These are phyloP conservation scores for Hydra vulgaris DNA, from an alignment of 30 jellyfish, hydroid and myxozoan genomes.

Conservation along the genomic window DNA sequence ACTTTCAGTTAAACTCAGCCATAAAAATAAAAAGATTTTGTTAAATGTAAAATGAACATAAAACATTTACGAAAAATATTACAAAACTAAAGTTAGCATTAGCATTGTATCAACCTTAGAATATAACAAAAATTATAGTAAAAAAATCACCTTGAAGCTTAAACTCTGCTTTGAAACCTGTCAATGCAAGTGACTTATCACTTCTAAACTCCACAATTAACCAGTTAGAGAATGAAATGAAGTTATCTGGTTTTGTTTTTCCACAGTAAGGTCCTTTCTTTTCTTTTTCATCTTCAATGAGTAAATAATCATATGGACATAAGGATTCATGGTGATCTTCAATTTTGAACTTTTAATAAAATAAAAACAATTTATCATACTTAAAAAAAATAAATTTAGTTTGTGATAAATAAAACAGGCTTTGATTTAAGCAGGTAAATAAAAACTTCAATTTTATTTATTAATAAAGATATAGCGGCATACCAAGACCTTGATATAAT, in stretches of 20 bases:
- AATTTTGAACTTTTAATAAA: constrained; percentile 56
- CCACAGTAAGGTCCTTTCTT: constrained; percentile 70
- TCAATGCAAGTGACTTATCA: constrained; percentile 37
- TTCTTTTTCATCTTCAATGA: constrained; percentile 43
- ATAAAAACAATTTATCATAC: background rate
- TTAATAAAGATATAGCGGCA: no score
- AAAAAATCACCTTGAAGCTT: constrained; percentile 36
- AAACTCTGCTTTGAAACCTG: constrained; percentile 67
- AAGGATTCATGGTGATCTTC: constrained; percentile 85
- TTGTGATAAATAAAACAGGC: background rate
- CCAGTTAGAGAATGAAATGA: constrained; percentile 52
- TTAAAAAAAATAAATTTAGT: background rate
- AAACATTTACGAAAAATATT: no score
- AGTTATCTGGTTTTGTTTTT: constrained; percentile 31
- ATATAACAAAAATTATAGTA: no score
- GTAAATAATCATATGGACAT: constrained; percentile 84
- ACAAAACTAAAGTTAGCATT: no score
- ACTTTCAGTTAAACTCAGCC: no score
- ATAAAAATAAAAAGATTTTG: no score
- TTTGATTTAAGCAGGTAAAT: no score
- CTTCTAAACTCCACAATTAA: constrained; percentile 44
- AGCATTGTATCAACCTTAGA: no score
- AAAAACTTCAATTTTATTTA: no score
- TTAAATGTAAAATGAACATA: no score
- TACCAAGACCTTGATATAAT: no score